A percentile compares a stretch with the other conserved stretches of the same genome.
Conservation (phyloP, 2,113 vertebrate genomes). For the Pedetes capensis region DNA sequence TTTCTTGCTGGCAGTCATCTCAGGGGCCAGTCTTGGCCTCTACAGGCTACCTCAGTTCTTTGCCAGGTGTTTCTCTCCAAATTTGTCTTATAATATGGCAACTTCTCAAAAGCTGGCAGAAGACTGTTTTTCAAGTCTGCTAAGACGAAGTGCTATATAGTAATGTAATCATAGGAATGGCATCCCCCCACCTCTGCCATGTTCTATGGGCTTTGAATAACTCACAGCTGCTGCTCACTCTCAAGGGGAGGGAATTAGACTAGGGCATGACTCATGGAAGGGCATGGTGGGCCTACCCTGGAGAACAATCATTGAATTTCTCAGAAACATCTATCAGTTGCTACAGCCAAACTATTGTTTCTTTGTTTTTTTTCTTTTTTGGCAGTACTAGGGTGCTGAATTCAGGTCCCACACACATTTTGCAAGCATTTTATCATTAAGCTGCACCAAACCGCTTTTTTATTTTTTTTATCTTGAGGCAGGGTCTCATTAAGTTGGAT, state of each 20-base stretch:
- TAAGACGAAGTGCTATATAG: neutral
- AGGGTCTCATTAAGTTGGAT: no score
- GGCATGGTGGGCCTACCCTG: neutral
- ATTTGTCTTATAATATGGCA: neutral
- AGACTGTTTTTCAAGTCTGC: neutral
- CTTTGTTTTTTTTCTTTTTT: no score
- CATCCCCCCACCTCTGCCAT: neutral
- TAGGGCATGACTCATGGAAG: neutral
- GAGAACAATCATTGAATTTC: neutral
- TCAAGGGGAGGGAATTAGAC: neutral
- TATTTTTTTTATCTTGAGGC: no score
- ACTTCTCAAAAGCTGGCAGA: neutral
- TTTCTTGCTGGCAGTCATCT: neutral
- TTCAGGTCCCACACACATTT: no score
- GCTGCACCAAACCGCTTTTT: no score
- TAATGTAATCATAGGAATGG: neutral
- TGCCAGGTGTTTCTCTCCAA: neutral
- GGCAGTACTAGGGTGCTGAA: no score
- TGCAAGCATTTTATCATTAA: no score
- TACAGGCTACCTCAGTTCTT: neutral
- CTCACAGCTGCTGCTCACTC: neutral
- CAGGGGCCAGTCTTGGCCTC: accelerated
- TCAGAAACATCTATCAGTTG: neutral
- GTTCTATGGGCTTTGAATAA: neutral
- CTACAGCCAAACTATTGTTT: neutral